Base-by-base conservation (phyloP, 2,888 invertebrate genomes). In the Acronicta psi region DNA sequence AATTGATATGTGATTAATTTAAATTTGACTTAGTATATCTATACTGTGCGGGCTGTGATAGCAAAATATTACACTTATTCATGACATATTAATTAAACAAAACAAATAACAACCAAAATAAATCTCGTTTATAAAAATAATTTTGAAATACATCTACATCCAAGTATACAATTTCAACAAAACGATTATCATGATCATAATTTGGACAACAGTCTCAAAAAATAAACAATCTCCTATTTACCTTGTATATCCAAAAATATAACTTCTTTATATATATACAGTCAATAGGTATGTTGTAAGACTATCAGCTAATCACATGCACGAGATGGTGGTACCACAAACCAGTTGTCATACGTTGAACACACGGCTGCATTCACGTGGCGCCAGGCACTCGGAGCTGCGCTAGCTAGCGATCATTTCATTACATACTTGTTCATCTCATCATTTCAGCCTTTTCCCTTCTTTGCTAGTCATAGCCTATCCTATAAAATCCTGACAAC, bases 201-300 rank as follows among this genome's bases (percentile, higher is more conserved):
- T 91, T 91, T 89, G 86, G 91, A 91, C 88, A 92, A 92, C 89
- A 92, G 90, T 93, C 91, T 92, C 91, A 89, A 93, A 92, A 93
- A 92, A 91, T 92, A 92, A 89, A 81, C 81, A 80, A 82, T 86
- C 84, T 84, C 82, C 84, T 81, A 82, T 84, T 83, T 80, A 77
- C 84, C 77, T 85, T 82, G 82, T 87, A 85, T 83, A 86, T 90
- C 85, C 88, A 91, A 91, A 91, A 91, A 91, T 91, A 91, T 88
- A 88, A 69, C 81, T 82, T 89, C 82, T 29, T 87, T 91, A 88
- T 88, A 73, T 91, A 88, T 88, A 73, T 88, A 91, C 87, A 89
- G 73, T 83, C 65, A 75, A 73, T 68, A 78, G 58, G 49, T 68
- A 64, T 59, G 50, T 60, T 47, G 54, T 57, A 44, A 68, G 44